phyloP scores from a whole-genome alignment of 2,888 invertebrate genomes.

The Bellardia bayeri region DNA sequence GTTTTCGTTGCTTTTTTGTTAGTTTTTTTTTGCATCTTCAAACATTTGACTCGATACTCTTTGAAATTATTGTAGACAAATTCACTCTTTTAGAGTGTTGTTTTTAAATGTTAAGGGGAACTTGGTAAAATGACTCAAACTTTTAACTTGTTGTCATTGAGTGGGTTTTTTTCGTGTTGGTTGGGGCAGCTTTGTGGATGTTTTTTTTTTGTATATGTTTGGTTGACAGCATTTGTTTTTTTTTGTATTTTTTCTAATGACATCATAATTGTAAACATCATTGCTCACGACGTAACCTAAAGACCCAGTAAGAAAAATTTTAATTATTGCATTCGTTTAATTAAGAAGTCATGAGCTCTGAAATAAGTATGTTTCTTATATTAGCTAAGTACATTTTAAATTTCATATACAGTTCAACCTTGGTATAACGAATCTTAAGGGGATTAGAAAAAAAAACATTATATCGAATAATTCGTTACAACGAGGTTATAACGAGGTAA shows the following conservation, averaged over 20 bases:
- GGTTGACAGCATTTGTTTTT: slow-evolving; percentile 1
- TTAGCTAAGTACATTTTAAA: too few relatives aligned
- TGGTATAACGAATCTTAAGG: too few relatives aligned
- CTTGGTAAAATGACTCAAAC: not conserved
- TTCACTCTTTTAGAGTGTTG: not conserved
- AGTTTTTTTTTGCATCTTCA: not conserved
- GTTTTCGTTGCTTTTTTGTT: slow-evolving; percentile 14
- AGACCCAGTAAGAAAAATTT: slow-evolving; percentile 29
- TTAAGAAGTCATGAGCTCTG: too few relatives aligned
- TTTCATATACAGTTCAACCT: too few relatives aligned
- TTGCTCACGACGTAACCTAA: too few relatives aligned
- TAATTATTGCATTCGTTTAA: not conserved
- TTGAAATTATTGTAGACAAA: not conserved
- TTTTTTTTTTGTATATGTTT: not conserved
- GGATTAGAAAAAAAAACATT: too few relatives aligned
- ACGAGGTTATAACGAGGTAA: too few relatives aligned
- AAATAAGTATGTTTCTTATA: too few relatives aligned
- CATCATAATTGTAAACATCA: not conserved
- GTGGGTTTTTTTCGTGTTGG: not conserved
- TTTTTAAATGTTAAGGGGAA: slow-evolving; percentile 20
- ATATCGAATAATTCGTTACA: too few relatives aligned
- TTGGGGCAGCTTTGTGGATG: not conserved
- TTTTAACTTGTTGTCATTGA: slow-evolving; percentile 14
- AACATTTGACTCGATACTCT: slow-evolving; percentile 27
- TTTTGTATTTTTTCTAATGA: slow-evolving; percentile 3